phyloP scores from a whole-genome alignment of 2,888 invertebrate species.

The Ophion obscuratus region DNA sequence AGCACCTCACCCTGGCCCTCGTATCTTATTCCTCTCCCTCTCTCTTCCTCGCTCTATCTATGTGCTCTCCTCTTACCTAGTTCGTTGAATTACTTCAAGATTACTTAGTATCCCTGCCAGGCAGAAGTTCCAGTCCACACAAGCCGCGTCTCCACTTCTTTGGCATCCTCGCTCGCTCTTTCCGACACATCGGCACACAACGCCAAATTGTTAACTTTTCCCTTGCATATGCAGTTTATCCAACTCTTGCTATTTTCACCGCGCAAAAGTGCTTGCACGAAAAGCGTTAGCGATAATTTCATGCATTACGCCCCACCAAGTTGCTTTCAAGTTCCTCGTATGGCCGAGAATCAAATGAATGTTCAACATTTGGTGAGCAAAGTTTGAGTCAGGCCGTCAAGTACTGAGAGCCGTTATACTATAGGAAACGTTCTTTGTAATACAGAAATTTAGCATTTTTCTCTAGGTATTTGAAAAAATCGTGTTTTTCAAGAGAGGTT shows the following conservation, averaged over 20 bases:
- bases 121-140: slow-evolving; percentile 38
- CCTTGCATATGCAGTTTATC: slow-evolving; percentile 5
- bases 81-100: slow-evolving; percentile 52
- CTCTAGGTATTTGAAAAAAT: too few relatives aligned
- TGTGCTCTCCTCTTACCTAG: background rate
- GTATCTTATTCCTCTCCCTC: slow-evolving; percentile 1
- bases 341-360: too few relatives aligned
- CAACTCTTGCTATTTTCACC: background rate
- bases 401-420: too few relatives aligned
- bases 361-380: too few relatives aligned
- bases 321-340: too few relatives aligned
- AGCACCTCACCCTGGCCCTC: slow-evolving; percentile 24
- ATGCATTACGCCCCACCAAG: too few relatives aligned
- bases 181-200: background rate
- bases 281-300: too few relatives aligned
- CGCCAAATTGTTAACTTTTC: slow-evolving; percentile 9
- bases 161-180: slow-evolving; percentile 6
- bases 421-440: too few relatives aligned
- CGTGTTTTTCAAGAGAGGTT: too few relatives aligned
- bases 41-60: slow-evolving; percentile 14
- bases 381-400: too few relatives aligned
- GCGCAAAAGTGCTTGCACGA: too few relatives aligned
- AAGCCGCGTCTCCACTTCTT: background rate
- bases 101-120: slow-evolving; percentile 43
- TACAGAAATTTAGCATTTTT: too few relatives aligned